Base-by-base conservation (phyloP, 2,113 vertebrate genomes). In the Xiphias gladius region DNA sequence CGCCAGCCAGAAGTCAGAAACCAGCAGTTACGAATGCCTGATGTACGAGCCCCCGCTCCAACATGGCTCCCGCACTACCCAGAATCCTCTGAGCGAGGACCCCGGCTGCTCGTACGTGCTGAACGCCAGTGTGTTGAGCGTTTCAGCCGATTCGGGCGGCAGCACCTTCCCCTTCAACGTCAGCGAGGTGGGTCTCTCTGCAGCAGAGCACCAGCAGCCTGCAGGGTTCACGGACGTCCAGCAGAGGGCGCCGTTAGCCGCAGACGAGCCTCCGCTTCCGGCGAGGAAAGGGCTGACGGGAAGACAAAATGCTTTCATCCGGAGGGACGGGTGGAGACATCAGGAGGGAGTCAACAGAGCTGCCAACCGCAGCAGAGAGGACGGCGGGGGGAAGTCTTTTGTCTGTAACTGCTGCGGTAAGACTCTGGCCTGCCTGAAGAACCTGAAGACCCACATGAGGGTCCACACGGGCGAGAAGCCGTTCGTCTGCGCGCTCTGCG, bases 381-480 rank as follows among this genome's bases (percentile, higher is more conserved):
- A 67, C 16, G 8, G 77, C 3, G 61, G 24, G 2, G 77, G 41
- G 11, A 91, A 72, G 63, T 14, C 81, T 16, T 93, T 91, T 0
- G 74, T 77, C 50, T 93, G 93, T 2, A 92, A 32, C 67, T 89
- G 30, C 86, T 94, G 92, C 24, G 93, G 94, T 1, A 95, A 95
- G 54, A 90, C 86, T 0, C 81, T 95, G 70, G 90, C 93, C 14
- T 94, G 91, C 64, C 85, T 95, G 62, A 95, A 94, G 85, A 95
- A 94, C 87, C 90, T 95, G 16, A 94, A 92, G 77, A 93, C 91
- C 17, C 94, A 95, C 86, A 88, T 94, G 86, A 74, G 94, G 70
- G 93, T 94, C 20, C 94, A 94, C 91, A 94, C 94, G 0, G 92
- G 94, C 1, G 93, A 94, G 87, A 94, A 94, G 28, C 94, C 93